Conservation (phyloP, 1,140 invertebrate genomes). For the Aradophagus sp. region DNA sequence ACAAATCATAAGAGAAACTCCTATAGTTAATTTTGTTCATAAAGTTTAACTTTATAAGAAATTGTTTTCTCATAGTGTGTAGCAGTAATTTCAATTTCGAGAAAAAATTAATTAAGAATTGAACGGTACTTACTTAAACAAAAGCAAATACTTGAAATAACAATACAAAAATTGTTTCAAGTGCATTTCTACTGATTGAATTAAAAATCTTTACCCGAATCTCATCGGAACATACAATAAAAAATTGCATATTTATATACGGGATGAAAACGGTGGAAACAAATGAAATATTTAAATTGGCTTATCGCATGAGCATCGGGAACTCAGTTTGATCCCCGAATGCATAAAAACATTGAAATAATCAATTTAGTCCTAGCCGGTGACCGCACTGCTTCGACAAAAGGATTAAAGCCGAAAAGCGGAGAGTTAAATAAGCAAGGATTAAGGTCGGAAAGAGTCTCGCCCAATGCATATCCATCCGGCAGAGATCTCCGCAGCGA, state of each 20-base stretch:
- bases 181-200: too few species aligned
- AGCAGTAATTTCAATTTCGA: too few species aligned
- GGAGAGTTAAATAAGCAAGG: constrained; percentile 72
- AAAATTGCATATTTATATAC: constrained; percentile 14
- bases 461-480: constrained; percentile 50
- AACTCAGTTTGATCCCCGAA: constrained; percentile 18
- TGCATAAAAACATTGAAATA: constrained; percentile 55
- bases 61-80: too few species aligned
- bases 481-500: constrained; percentile 38
- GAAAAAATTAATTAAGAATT: too few species aligned
- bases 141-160: too few species aligned
- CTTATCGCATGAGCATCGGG: constrained; percentile 9
- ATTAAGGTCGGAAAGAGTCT: constrained; percentile 63
- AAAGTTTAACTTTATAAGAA: too few species aligned
- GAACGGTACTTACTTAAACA: too few species aligned
- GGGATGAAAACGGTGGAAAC: constrained; percentile 11
- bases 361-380: constrained; percentile 48
- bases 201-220: too few species aligned
- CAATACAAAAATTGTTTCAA: too few species aligned
- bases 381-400: constrained; percentile 65
- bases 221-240: too few species aligned
- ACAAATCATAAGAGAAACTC: too few species aligned
- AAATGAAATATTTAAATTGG: constrained; percentile 40
- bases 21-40: too few species aligned
- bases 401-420: constrained; percentile 69